Conservation (phyloP, 2,113 vertebrate genomes). For the Peromyscus leucopus region DNA sequence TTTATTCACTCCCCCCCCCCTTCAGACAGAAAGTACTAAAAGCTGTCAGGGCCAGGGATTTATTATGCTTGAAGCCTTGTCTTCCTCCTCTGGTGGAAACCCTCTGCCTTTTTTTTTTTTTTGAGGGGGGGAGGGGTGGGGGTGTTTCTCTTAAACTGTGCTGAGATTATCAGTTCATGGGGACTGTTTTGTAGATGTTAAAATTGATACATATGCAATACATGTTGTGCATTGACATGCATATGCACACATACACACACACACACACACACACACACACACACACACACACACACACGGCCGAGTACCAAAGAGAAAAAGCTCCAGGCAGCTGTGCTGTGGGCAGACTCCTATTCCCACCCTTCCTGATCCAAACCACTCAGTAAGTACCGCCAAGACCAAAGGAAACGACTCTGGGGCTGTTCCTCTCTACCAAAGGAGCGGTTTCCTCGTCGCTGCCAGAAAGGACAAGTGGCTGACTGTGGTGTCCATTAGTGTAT, state of each 20-base stretch:
- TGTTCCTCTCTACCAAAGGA: background rate
- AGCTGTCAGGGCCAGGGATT: conserved; percentile 37
- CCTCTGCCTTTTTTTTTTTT: background rate
- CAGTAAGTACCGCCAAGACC: background rate
- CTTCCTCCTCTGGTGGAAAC: conserved; percentile 60
- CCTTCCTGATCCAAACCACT: background rate
- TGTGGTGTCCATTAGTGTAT: background rate
- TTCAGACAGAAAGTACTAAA: conserved; percentile 66
- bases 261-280: background rate
- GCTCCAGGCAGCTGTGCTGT: conserved; percentile 6
- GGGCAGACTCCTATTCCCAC: background rate
- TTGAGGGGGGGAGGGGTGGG: background rate
- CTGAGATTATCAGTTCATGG: background rate
- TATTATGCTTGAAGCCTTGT: conserved; percentile 14
- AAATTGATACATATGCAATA: background rate
- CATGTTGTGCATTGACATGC: background rate
- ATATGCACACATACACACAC: rapidly evolving
- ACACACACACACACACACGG: background rate
- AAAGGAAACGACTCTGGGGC: background rate
- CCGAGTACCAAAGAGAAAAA: conserved; percentile 45
- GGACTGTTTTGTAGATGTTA: conserved; percentile 10
- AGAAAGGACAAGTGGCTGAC: background rate
- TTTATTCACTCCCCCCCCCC: conserved; percentile 70
- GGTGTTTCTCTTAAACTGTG: conserved; percentile 26
- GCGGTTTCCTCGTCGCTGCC: background rate